Evolutionary conservation across 2,888 invertebrate genomes (phyloP).

Genomic region (Drosophila formosana): DNA sequence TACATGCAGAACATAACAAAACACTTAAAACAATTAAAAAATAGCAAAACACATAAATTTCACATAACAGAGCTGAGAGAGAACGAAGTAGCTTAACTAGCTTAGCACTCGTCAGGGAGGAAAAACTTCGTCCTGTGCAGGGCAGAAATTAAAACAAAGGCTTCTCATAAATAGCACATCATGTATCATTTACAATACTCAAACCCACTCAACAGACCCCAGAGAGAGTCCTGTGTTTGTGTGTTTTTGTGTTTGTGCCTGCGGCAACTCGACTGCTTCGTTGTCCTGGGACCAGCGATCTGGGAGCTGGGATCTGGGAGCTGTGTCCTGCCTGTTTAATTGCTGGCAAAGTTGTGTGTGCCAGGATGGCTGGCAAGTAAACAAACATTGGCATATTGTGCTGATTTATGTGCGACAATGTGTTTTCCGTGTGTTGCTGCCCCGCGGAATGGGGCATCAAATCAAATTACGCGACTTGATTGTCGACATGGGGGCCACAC

Average conservation of each 20-base stretch:
- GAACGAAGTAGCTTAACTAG: constrained; percentile 64
- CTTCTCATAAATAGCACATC: constrained; percentile 84
- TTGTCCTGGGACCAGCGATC: constrained; percentile 48
- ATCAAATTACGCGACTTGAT: constrained; percentile 84
- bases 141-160: constrained; percentile 81
- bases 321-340: constrained; percentile 82
- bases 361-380: constrained; percentile 64
- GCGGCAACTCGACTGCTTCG: constrained; percentile 34
- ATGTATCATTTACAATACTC: constrained; percentile 82
- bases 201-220: constrained; percentile 30
- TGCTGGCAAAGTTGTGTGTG: constrained; percentile 82
- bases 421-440: constrained; percentile 44
- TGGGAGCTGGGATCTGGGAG: constrained; percentile 47
- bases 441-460: constrained; percentile 56
- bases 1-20: constrained; percentile 60
- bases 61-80: constrained; percentile 14
- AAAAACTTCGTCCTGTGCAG: constrained; percentile 63
- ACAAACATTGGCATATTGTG: constrained; percentile 83
- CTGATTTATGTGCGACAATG: constrained; percentile 83
- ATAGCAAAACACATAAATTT: constrained; percentile 83
- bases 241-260: constrained; percentile 35
- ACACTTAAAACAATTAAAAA: constrained; percentile 84
- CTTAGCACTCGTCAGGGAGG: constrained; percentile 45
- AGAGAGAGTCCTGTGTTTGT: constrained; percentile 18
- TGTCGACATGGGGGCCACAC: constrained; percentile 60